Conservation (phyloP, 2,797 vertebrate genomes). For the Pangasius mekongensis region DNA sequence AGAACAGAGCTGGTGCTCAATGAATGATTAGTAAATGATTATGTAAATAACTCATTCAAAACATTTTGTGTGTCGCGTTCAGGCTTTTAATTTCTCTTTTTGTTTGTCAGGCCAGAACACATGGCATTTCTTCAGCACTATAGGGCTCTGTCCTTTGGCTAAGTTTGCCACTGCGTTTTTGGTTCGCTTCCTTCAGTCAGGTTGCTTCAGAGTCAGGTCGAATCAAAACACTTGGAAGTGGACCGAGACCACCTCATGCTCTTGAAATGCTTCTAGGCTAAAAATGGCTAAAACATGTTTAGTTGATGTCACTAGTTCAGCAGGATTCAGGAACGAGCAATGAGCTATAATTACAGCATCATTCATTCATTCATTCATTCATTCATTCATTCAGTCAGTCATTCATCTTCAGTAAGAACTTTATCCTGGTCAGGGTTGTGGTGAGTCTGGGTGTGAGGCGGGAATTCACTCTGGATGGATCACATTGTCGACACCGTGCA, state of each 20-base stretch:
- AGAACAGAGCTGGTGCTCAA: background rate
- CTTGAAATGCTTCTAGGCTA: too few relatives aligned
- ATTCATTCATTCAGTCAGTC: too few relatives aligned
- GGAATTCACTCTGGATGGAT: background rate
- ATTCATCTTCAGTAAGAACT: background rate
- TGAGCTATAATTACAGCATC: background rate
- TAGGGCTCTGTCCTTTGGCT: background rate
- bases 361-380: background rate
- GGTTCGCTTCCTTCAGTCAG: background rate
- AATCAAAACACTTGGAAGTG: too few relatives aligned
- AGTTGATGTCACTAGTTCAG: background rate
- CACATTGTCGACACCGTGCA: background rate
- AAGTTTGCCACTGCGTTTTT: background rate
- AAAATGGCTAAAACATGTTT: background rate
- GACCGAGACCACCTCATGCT: too few relatives aligned
- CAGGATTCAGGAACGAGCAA: background rate
- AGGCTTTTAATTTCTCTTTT: background rate
- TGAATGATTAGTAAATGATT: background rate
- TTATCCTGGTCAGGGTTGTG: too few relatives aligned
- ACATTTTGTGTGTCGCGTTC: background rate
- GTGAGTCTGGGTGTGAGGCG: too few relatives aligned
- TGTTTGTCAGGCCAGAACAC: background rate
- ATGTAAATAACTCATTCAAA: background rate
- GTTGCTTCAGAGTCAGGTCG: too few relatives aligned
- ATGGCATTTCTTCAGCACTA: background rate